Evolutionary conservation across 2,888 invertebrate species (phyloP).

Genomic region (Junonia oenone): DNA sequence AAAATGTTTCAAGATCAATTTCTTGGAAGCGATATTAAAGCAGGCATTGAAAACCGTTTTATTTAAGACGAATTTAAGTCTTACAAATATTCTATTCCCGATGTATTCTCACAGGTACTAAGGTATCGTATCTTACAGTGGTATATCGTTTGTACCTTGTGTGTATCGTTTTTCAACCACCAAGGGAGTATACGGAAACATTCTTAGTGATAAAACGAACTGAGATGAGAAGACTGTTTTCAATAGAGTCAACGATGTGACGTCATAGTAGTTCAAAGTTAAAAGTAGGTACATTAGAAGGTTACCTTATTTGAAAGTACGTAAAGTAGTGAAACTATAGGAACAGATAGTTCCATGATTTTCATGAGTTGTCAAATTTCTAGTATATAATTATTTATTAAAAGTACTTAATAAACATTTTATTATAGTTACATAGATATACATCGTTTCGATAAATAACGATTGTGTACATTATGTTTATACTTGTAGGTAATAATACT

Average conservation of each 20-base stretch:
- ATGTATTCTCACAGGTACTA: constrained; percentile 11
- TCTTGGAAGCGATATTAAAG: not conserved
- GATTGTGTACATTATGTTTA: too few relatives aligned
- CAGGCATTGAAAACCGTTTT: constrained; percentile 8
- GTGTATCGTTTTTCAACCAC: not conserved
- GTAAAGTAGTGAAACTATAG: too few relatives aligned
- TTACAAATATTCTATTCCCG: not conserved
- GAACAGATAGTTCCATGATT: too few relatives aligned
- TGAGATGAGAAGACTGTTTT: not conserved
- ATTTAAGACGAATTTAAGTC: constrained; percentile 2
- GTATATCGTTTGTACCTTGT: constrained; percentile 4
- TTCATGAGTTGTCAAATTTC: too few relatives aligned
- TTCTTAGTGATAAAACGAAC: not conserved
- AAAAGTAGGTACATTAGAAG: too few relatives aligned
- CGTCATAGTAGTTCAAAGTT: too few relatives aligned
- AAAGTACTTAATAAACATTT: too few relatives aligned
- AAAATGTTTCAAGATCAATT: not conserved
- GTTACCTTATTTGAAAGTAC: too few relatives aligned
- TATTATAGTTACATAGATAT: too few relatives aligned
- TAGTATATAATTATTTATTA: too few relatives aligned
- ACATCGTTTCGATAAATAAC: too few relatives aligned
- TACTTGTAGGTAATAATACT: too few relatives aligned
- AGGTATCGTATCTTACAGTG: constrained; percentile 7
- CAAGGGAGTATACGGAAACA: not conserved
- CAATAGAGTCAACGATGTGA: not conserved